Evolutionary conservation across 2,888 invertebrate genomes (phyloP).

Genomic region (Leucania comma): DNA sequence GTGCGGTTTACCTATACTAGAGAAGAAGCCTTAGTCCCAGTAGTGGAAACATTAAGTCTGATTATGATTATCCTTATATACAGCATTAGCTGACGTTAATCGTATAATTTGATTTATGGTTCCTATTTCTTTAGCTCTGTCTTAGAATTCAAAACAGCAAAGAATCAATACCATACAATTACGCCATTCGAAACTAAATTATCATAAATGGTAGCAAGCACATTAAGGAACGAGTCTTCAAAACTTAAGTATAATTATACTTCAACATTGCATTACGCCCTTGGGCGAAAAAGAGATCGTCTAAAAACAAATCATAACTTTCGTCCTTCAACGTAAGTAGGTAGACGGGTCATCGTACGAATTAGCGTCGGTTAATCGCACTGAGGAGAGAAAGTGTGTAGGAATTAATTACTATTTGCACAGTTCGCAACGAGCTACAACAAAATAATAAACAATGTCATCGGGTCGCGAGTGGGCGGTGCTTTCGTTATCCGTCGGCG

Average conservation of each 20-base stretch:
- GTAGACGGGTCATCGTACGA: constrained; percentile 80
- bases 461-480: constrained; percentile 78
- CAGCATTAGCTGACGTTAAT: not conserved
- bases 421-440: constrained; percentile 76
- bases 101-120: not conserved
- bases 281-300: constrained; percentile 63
- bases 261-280: constrained; percentile 30
- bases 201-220: constrained; percentile 31
- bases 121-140: not conserved
- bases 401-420: constrained; percentile 84
- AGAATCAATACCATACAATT: constrained; percentile 35
- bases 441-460: constrained; percentile 85
- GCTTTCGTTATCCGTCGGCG: constrained; percentile 61
- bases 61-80: not conserved
- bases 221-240: constrained; percentile 31
- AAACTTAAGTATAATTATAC: constrained; percentile 39
- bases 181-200: constrained; percentile 20
- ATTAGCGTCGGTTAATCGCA: constrained; percentile 72
- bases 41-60: too few relatives aligned
- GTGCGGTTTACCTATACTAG: too few relatives aligned
- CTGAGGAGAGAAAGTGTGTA: constrained; percentile 82
- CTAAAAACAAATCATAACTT: constrained; percentile 60
- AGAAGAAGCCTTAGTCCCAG: too few relatives aligned
- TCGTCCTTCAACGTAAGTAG: constrained; percentile 79
- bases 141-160: not conserved